These are phyloP conservation scores for Lordiphosa collinella DNA, from an alignment of 1,140 invertebrate genomes.

Conservation along the genomic window DNA sequence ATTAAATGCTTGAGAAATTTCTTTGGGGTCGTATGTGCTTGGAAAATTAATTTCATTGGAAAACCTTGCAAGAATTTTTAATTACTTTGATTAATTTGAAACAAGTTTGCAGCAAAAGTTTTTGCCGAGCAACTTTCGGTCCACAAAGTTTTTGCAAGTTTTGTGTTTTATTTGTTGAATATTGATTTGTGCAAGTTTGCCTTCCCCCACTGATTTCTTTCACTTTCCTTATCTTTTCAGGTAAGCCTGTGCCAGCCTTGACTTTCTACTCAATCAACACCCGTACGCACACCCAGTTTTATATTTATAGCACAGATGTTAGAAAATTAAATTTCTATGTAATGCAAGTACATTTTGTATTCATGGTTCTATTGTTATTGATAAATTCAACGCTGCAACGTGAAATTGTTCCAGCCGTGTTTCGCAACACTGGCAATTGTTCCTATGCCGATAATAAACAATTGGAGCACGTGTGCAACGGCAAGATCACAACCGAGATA, in stretches of 20 bases:
- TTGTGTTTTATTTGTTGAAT: conserved; percentile 15
- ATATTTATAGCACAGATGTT: not conserved
- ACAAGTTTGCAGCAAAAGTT: conserved; percentile 23
- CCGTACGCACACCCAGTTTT: not conserved
- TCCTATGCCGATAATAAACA: not conserved
- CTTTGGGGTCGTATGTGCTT: conserved; percentile 15
- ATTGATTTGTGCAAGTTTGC: conserved; percentile 13
- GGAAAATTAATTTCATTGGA: conserved; percentile 19
- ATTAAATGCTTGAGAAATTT: conserved; percentile 10
- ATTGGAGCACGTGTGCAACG: conserved; percentile 2
- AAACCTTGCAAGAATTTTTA: conserved; percentile 22
- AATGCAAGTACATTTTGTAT: not conserved
- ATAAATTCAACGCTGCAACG: not conserved
- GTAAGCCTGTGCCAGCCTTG: not conserved
- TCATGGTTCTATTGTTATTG: not conserved
- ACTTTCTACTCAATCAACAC: not conserved
- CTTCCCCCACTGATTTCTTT: not conserved
- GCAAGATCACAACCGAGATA: not conserved
- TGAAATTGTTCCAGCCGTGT: no score
- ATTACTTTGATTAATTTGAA: conserved; percentile 34
- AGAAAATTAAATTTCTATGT: not conserved
- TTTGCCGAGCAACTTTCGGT: conserved; percentile 5
- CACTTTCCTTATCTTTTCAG: not conserved
- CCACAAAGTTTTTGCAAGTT: conserved; percentile 9
- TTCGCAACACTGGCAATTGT: conserved; percentile 20